Evolutionary conservation across 1,140 invertebrate genomes (phyloP).

Genomic region (Hyphantria cunea): DNA sequence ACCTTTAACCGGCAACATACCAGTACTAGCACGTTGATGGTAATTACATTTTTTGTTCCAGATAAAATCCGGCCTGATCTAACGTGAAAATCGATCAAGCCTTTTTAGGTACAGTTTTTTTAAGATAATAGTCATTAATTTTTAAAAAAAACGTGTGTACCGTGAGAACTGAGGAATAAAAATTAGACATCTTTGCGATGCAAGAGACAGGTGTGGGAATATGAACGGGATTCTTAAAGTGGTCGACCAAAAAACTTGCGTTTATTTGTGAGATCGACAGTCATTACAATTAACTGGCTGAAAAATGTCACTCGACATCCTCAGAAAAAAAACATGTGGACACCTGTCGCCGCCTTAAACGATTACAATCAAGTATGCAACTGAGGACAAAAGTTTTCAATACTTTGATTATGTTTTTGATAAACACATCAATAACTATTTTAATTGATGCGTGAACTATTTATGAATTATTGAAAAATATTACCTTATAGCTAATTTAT

Average conservation of each 20-base stretch:
- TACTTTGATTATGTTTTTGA: constrained; percentile 10
- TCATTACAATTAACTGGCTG: constrained; percentile 64
- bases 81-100: no score
- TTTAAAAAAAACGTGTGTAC: constrained; percentile 1
- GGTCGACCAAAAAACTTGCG: constrained; percentile 63
- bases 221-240: constrained; percentile 55
- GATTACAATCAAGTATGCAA: constrained; percentile 27
- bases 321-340: constrained; percentile 49
- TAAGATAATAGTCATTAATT: no score
- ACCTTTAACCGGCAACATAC: no score
- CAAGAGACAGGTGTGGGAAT: constrained; percentile 51
- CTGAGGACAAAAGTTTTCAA: constrained; percentile 14
- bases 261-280: constrained; percentile 50
- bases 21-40: no score
- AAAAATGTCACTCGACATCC: constrained; percentile 70
- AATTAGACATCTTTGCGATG: constrained; percentile 8
- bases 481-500: no score
- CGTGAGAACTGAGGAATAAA: constrained; percentile 11
- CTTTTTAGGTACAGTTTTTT: no score
- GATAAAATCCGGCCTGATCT: no score
- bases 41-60: no score
- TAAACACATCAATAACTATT: no score
- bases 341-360: constrained; percentile 44
- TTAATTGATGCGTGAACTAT: no score
- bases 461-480: no score